Conservation (phyloP, 1,140 invertebrate species). For the Prorops nasuta region DNA sequence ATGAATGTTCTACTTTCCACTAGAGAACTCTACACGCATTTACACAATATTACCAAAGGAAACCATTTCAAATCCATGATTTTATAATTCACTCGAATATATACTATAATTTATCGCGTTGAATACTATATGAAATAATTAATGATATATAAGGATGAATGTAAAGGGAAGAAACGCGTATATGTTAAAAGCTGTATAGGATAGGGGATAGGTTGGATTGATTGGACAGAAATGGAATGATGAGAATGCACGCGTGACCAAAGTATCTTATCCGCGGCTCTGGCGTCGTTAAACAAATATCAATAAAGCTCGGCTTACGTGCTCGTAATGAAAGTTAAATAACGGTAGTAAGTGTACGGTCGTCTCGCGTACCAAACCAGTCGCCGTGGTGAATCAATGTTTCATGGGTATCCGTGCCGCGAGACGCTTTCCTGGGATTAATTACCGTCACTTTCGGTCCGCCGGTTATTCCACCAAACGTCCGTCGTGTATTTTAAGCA, state of each 20-base stretch:
- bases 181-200: no score
- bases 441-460: constrained; percentile 34
- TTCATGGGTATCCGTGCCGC: constrained; percentile 31
- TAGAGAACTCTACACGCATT: no score
- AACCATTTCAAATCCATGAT: no score
- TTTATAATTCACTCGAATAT: no score
- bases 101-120: no score
- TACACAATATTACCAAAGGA: no score
- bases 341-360: constrained; percentile 20
- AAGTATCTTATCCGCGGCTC: constrained; percentile 38
- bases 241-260: constrained; percentile 34
- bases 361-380: constrained; percentile 13
- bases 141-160: no score
- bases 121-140: no score
- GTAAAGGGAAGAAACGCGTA: no score
- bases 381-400: constrained; percentile 18
- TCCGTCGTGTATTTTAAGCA: constrained; percentile 19
- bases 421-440: constrained; percentile 32
- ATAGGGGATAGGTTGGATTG: no score
- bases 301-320: constrained; percentile 35
- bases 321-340: constrained; percentile 51
- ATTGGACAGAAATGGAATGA: background rate
- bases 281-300: constrained; percentile 38
- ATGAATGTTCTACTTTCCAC: no score
- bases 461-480: constrained; percentile 20